Percentiles rank a stretch among this genome's conserved stretches.
Evolutionary conservation across 1,140 invertebrate species (phyloP).

Genomic region (Philotrypesis tridentata): DNA sequence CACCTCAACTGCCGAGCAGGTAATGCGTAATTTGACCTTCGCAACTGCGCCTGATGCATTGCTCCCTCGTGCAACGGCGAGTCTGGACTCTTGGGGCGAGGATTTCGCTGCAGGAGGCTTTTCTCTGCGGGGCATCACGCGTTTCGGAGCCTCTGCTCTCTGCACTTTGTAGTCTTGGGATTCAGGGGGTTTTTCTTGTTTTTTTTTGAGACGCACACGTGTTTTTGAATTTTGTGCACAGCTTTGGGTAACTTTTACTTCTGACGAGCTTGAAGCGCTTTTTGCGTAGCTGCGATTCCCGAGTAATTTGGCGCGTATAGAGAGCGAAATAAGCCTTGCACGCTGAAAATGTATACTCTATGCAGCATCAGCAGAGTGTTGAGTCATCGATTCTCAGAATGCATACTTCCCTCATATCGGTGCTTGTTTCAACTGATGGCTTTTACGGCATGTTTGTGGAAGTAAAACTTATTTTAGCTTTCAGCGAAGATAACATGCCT

Average conservation of each 20-base stretch:
- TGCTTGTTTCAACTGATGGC: neutral
- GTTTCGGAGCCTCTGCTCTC: too few relatives aligned
- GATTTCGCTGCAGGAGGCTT: too few relatives aligned
- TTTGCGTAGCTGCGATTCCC: too few relatives aligned
- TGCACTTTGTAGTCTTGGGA: too few relatives aligned
- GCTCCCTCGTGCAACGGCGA: neutral
- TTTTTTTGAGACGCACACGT: too few relatives aligned
- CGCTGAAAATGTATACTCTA: neutral
- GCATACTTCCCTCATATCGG: neutral
- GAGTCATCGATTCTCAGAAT: neutral
- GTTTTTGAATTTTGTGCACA: too few relatives aligned
- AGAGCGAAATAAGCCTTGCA: too few relatives aligned
- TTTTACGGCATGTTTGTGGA: neutral
- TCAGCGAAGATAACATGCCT: neutral
- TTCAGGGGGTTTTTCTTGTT: too few relatives aligned
- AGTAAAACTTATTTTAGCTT: neutral
- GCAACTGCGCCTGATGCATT: neutral
- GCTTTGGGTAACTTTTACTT: too few relatives aligned
- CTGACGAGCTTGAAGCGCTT: too few relatives aligned
- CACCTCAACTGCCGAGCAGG: conserved; percentile 24
- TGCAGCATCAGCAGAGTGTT: neutral
- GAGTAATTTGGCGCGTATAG: too few relatives aligned
- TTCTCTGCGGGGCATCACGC: too few relatives aligned
- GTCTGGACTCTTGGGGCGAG: neutral
- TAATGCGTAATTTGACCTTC: conserved; percentile 49